Evolutionary conservation across 2,113 vertebrate species (phyloP).

Genomic region (Paralichthys olivaceus): DNA sequence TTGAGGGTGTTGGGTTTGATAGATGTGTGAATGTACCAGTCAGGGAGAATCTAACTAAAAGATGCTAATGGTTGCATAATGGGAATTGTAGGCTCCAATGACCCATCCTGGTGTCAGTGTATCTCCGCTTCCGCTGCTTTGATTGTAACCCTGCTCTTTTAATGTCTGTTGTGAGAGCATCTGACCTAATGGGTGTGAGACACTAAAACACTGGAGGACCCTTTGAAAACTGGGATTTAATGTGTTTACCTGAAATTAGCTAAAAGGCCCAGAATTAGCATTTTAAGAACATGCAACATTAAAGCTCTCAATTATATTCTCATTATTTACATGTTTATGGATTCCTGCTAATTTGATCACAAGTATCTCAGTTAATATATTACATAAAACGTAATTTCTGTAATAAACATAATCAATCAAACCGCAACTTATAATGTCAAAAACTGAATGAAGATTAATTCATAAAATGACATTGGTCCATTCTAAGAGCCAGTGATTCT

Average conservation of each 20-base stretch:
- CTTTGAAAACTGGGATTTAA: slow-evolving; percentile 38
- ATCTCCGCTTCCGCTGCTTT: slow-evolving; percentile 14
- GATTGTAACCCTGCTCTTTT: slow-evolving; percentile 32
- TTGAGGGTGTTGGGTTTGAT: background rate
- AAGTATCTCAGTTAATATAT: background rate
- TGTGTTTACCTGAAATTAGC: slow-evolving; percentile 29
- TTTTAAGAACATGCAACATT: slow-evolving; percentile 40
- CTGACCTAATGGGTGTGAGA: slow-evolving; percentile 20
- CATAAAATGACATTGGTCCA: slow-evolving; percentile 3
- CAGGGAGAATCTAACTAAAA: background rate
- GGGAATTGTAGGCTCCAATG: background rate
- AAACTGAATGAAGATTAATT: too few species aligned
- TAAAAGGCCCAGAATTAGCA: slow-evolving; percentile 37
- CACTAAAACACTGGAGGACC: slow-evolving; percentile 22
- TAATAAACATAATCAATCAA: background rate
- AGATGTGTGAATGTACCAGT: too few species aligned
- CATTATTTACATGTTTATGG: slow-evolving; percentile 1
- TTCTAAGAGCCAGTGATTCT: slow-evolving; percentile 6
- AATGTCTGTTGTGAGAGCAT: slow-evolving; percentile 51
- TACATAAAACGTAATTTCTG: background rate
- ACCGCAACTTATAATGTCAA: background rate
- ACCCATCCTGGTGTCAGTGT: background rate
- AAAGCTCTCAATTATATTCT: background rate
- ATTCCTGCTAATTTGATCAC: slow-evolving; percentile 13
- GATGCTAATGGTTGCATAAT: background rate